These are phyloP conservation scores for Drosophila carrolli DNA, from an alignment of 1,140 invertebrate species.

Conservation along the genomic window DNA sequence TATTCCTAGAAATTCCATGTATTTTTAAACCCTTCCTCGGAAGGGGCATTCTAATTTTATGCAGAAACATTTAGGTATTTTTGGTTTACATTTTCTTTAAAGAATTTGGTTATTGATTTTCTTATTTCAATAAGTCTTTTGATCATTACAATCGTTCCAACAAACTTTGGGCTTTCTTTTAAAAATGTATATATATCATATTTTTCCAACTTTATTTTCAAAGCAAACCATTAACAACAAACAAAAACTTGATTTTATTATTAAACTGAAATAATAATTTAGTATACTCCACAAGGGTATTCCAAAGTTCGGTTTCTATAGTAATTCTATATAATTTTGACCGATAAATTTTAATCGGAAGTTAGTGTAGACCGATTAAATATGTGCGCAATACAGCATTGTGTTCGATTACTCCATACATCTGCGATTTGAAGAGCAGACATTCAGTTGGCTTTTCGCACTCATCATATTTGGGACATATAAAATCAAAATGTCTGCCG, in stretches of 20 bases:
- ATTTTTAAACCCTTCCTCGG: no score
- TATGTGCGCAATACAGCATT: slow-evolving; percentile 1
- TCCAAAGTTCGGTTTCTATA: not conserved
- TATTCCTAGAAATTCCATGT: not conserved
- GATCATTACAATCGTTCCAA: no score
- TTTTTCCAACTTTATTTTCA: no score
- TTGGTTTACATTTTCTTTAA: no score
- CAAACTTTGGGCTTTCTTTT: no score
- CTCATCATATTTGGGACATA: not conserved
- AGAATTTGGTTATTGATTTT: no score
- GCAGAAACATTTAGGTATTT: no score
- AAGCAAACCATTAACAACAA: no score
- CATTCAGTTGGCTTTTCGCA: slow-evolving; percentile 19
- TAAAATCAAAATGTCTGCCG: slow-evolving; percentile 21
- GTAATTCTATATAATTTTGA: slow-evolving; percentile 12
- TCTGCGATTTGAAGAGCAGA: slow-evolving; percentile 1
- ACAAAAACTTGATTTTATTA: no score
- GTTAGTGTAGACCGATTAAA: slow-evolving; percentile 3
- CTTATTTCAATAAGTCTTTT: no score
- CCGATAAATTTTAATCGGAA: slow-evolving; percentile 34
- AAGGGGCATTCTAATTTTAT: not conserved
- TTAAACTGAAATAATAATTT: not conserved
- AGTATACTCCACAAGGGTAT: not conserved
- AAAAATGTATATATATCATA: no score
- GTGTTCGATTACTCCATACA: slow-evolving; percentile 9